Evolutionary conservation across 2,113 vertebrate genomes (phyloP).

Genomic region (Takifugu bimaculatus): DNA sequence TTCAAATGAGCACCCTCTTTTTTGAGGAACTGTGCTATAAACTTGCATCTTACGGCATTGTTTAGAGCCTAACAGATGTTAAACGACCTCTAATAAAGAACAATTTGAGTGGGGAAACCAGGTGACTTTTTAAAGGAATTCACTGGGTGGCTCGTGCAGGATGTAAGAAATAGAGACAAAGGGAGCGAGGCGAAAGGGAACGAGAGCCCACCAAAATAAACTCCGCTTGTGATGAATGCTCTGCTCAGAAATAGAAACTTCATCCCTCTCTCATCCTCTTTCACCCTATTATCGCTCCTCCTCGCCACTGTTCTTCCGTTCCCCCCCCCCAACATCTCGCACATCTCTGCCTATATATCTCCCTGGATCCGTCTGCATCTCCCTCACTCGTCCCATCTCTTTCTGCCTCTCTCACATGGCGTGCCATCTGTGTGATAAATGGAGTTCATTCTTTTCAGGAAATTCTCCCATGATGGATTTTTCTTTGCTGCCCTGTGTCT

Average conservation of each 20-base stretch:
- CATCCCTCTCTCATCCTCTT: slow-evolving; percentile 54
- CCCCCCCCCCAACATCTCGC: slow-evolving; percentile 34
- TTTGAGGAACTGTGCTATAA: not conserved
- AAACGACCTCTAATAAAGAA: not conserved
- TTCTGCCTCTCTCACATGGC: slow-evolving; percentile 25
- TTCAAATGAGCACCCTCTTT: no score
- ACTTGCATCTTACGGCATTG: not conserved
- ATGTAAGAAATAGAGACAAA: slow-evolving; percentile 9
- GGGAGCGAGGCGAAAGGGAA: slow-evolving; percentile 19
- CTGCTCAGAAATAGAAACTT: slow-evolving; percentile 66
- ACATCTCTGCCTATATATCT: slow-evolving; percentile 46
- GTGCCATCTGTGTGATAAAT: slow-evolving; percentile 67
- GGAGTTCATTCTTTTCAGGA: slow-evolving; percentile 60
- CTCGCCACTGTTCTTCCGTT: slow-evolving; percentile 21
- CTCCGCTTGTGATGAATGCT: slow-evolving; percentile 61
- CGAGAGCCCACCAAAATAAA: slow-evolving; percentile 58
- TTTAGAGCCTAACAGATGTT: not conserved
- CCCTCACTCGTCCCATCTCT: slow-evolving; percentile 15
- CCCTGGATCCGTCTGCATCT: slow-evolving; percentile 28
- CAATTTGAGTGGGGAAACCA: not conserved
- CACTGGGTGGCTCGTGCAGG: not conserved
- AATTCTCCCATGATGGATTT: slow-evolving; percentile 56
- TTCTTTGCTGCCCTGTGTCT: slow-evolving; percentile 21
- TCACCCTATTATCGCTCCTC: slow-evolving; percentile 44
- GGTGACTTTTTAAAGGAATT: slow-evolving; percentile 1